Evolutionary conservation across 2,888 invertebrate genomes (phyloP).

Genomic region (Thysanoteuthis rhombus): DNA sequence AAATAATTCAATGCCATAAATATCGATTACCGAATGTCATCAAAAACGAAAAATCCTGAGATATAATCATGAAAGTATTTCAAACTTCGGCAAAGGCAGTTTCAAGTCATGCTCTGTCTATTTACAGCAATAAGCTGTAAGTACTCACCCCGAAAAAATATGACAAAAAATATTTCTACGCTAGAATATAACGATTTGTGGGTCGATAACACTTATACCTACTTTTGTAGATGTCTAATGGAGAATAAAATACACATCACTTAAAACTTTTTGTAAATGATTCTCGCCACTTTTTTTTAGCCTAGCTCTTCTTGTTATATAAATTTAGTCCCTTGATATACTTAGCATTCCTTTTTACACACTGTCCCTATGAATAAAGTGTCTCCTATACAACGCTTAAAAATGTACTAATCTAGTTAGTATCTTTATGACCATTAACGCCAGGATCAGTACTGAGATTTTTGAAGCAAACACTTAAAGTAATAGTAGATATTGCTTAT

Average conservation of each 20-base stretch:
- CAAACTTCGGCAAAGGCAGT: not conserved
- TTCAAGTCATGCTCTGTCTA: not conserved
- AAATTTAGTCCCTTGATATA: not conserved
- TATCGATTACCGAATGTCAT: not conserved
- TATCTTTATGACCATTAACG: too few relatives aligned
- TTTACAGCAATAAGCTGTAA: not conserved
- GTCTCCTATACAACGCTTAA: too few relatives aligned
- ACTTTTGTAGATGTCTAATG: not conserved
- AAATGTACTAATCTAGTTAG: too few relatives aligned
- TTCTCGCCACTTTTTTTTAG: not conserved
- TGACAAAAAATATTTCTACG: not conserved
- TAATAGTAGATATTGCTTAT: too few relatives aligned
- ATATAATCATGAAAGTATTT: not conserved
- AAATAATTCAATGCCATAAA: not conserved
- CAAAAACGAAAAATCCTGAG: not conserved
- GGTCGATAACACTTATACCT: not conserved
- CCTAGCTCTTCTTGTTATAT: not conserved
- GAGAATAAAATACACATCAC: not conserved
- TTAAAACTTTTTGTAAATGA: not conserved
- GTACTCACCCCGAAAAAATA: not conserved
- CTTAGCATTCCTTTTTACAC: not conserved
- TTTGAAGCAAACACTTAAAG: too few relatives aligned
- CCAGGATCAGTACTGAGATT: too few relatives aligned
- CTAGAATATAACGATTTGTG: not conserved
- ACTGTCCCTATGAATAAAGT: too few relatives aligned